Evolutionary conservation across 2,888 invertebrate genomes (phyloP).

Genomic region (Pseudanteris insignis): DNA sequence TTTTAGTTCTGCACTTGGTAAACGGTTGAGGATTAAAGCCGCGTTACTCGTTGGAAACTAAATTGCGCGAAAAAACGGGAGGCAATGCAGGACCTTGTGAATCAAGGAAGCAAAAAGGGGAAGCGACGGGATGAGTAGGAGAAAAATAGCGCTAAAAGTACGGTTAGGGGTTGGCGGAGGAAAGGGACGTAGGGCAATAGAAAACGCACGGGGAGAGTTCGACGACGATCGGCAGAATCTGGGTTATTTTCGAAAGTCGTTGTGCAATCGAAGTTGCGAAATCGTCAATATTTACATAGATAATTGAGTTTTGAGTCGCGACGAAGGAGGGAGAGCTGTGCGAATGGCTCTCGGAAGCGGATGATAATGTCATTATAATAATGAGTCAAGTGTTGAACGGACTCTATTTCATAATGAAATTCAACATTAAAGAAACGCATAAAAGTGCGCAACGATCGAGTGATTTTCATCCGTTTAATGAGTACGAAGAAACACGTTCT

Average conservation of each 20-base stretch:
- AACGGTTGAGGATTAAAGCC: conserved; percentile 30
- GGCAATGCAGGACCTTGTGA: too few species aligned
- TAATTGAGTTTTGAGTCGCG: conserved; percentile 19
- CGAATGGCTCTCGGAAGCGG: conserved; percentile 18
- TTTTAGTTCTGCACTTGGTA: conserved; percentile 19
- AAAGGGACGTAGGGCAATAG: too few species aligned
- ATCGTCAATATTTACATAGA: conserved; percentile 29
- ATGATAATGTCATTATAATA: conserved; percentile 42
- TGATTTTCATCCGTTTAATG: conserved; percentile 47
- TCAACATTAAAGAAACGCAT: conserved; percentile 35
- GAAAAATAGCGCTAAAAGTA: too few species aligned
- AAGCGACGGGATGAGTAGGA: conserved; percentile 3
- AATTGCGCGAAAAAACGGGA: too few species aligned
- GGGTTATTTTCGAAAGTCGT: conserved; percentile 22
- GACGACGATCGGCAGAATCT: too few species aligned
- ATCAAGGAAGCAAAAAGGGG: neutral
- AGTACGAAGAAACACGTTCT: conserved; percentile 45
- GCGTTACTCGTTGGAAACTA: neutral
- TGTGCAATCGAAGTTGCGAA: conserved; percentile 29
- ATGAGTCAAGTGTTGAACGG: conserved; percentile 31
- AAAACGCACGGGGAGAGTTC: too few species aligned
- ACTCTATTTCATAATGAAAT: conserved; percentile 44
- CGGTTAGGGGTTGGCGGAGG: too few species aligned
- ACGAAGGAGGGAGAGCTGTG: neutral
- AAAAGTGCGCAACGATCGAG: conserved; percentile 46